Percentiles rank a stretch among this genome's conserved stretches.
These are phyloP conservation scores for Sebastes itinus DNA, from an alignment of 2,797 vertebrate species.

Conservation along the genomic window DNA sequence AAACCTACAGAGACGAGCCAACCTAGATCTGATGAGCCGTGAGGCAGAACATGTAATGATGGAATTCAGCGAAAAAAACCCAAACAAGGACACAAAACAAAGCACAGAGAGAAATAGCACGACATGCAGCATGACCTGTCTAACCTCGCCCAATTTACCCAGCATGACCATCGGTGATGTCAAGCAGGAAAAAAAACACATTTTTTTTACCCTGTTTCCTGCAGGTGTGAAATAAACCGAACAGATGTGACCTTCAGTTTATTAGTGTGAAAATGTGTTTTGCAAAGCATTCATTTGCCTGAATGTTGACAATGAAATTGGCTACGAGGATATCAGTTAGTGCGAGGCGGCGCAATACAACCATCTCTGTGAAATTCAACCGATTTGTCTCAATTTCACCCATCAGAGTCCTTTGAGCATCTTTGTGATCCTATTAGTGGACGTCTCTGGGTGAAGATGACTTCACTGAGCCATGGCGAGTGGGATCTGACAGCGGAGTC, in stretches of 20 bases:
- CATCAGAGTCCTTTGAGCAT: constrained; percentile 71
- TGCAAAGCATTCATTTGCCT: constrained; percentile 13
- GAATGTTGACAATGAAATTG: constrained; percentile 30
- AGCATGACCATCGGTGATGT: neutral
- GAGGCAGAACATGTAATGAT: constrained; percentile 41
- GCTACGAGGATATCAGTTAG: constrained; percentile 38
- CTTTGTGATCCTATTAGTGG: constrained; percentile 71
- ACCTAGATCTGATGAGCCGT: constrained; percentile 35
- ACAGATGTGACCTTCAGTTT: constrained; percentile 41
- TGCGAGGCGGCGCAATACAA: neutral
- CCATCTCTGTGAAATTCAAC: constrained; percentile 43
- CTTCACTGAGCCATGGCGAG: constrained; percentile 55
- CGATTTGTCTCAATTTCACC: constrained; percentile 81
- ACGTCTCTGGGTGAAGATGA: constrained; percentile 65
- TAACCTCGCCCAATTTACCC: constrained; percentile 23
- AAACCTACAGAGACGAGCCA: constrained; percentile 32
- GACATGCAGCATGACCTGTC: constrained; percentile 4
- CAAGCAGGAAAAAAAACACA: neutral
- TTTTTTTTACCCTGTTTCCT: neutral
- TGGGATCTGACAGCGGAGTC: constrained; percentile 54
- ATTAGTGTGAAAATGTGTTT: constrained; percentile 25
- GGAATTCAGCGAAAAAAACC: neutral
- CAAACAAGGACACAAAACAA: constrained; percentile 28
- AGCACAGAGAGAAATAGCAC: constrained; percentile 10
- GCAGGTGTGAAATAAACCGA: constrained; percentile 16